Base-by-base conservation (phyloP, 64 coral and sea anemone species). In the Montipora capricornis region DNA sequence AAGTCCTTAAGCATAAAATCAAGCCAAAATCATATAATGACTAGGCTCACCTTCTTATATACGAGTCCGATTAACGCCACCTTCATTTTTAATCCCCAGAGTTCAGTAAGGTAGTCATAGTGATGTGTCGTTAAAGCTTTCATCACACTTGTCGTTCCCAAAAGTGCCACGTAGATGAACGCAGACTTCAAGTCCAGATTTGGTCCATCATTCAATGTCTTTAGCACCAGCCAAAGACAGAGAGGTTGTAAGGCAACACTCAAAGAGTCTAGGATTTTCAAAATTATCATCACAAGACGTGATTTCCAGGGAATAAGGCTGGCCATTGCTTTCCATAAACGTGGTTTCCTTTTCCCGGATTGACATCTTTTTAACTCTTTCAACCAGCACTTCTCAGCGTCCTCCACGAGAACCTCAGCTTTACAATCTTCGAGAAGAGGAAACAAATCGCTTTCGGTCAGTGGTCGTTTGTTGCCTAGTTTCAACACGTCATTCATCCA, bases 321-420 rank as follows among this genome's bases (percentile, higher is more conserved):
- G 11, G 67, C 13, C 81, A 84, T 15, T 84, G 81, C 81, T 67
- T 67, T 84, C 81, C 81, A 84, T n/a, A 84, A 69, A 15, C 45
- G 55, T 37, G 81, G 81, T 22, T 67, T 84, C 64, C 20, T 84
- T 17, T 29, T 66, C 22, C 4, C 2, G 4, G 11, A 15, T 4
- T 67, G 24, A 67, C 59, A 66, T 1, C n/a, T 83, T 66, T 84
- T 84, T 84, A 84, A 67, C 67, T 84, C 81, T 6, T 84, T 24
- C 15, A 84, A 44, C 81, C 81, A 84, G 50, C n/a, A 49, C 44
- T 84, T 84, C 22, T 84, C 58, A 37, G 81, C 81, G 12, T 67
- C 44, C 15, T 64, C 47, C 9, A 79, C 29, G 29, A 37, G 29
- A 37, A 37, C 29, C 29, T 37, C 29, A 37, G 29, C 29, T 37